Evolutionary conservation across 1,140 invertebrate species (phyloP), one percentile per base, ranked within the genome.

Genomic region (Zaprionus taronus): DNA sequence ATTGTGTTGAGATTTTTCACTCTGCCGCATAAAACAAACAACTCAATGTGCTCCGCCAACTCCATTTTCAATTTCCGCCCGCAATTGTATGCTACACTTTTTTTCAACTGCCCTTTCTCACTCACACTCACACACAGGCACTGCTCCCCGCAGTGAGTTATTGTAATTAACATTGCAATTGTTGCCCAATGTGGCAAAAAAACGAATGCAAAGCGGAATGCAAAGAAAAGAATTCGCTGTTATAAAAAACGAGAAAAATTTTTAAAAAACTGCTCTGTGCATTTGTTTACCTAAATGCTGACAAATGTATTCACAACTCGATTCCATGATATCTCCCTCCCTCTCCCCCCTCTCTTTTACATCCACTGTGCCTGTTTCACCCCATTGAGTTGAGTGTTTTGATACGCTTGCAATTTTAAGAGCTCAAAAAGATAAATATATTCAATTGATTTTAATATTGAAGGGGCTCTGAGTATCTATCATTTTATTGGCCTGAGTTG

Each of bases 1-100:
- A 89, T 87, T 89, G 84, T 78, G 84, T 79, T 89, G 80, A 74
- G 80, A 89, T 89, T 89, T 87, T 89, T 67, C 62, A 72, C 67
- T 69, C 74, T 73, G 78, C 53, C 64, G 60, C 61, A 83, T 66
- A 83, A 77, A 71, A 72, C 82, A 85, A 84, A 85, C 75, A 80
- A 61, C 83, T 80, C 80, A 83, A 86, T 87, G 41, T 58, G 82
- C 55, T 60, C 67, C 77, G 65, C 47, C 34, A 47, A 44, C 72
- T 80, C 56, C 67, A 78, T 80, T 77, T 83, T 83, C 77, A 73
- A 87, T 87, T 83, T 80, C 62, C 63, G 24, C 64, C 67, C 77
- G 67, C 77, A 70, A 69, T 62, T 75, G 70, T 79, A 22, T 74
- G 78, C 55, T 70, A 65, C 41, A n/a, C 22, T 56, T 77, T 83